Percentiles rank a stretch among this genome's conserved stretches.
These are phyloP conservation scores for Pantelozetes paolii DNA, from an alignment of 2,888 invertebrate species.

Conservation along the genomic window DNA sequence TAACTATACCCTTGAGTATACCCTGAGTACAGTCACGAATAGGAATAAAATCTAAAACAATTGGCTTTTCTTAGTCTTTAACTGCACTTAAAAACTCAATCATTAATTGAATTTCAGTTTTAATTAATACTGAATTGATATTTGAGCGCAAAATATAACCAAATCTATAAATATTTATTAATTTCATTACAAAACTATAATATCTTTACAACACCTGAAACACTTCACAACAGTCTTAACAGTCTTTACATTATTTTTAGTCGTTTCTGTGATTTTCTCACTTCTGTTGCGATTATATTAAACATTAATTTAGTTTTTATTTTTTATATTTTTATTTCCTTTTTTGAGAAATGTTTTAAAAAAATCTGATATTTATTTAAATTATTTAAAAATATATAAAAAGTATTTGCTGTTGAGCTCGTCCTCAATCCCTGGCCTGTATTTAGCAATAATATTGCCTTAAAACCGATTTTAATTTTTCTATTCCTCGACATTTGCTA, in stretches of 20 bases:
- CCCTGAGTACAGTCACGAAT: not conserved
- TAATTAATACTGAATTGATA: not conserved
- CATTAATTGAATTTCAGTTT: not conserved
- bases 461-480: not conserved
- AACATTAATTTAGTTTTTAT: not conserved
- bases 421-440: conserved; percentile 15
- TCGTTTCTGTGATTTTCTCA: conserved; percentile 18
- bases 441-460: conserved; percentile 20
- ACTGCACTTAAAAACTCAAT: not conserved
- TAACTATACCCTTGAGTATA: not conserved
- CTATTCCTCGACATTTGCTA: not conserved
- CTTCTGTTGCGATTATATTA: not conserved
- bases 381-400: not conserved
- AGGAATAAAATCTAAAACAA: not conserved
- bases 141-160: too few species aligned
- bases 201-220: not conserved
- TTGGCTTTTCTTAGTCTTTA: too few species aligned
- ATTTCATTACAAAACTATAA: too few species aligned
- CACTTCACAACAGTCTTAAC: not conserved
- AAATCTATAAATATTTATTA: too few species aligned
- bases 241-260: not conserved
- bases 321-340: not conserved
- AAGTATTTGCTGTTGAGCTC: conserved; percentile 2
- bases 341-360: conserved; percentile 5
- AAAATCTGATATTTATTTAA: not conserved